A percentile compares a stretch with the other conserved stretches of the same genome.
These are phyloP conservation scores for Pollicipes pollicipes DNA, from an alignment of 1,140 invertebrate species.

Conservation along the genomic window DNA sequence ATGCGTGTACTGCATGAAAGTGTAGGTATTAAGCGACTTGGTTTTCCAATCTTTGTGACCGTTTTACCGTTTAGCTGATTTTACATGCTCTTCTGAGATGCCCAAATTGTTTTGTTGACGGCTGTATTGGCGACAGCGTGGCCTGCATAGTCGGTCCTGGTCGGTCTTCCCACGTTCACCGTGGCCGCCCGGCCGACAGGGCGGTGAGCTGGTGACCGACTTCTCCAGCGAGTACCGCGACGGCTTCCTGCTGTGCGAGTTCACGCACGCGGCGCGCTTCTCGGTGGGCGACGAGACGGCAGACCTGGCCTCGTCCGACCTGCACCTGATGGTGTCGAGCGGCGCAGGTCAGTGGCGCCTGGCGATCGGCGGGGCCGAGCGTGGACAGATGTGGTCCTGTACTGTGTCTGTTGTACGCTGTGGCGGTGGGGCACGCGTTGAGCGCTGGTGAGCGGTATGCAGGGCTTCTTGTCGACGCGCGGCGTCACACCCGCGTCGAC, in stretches of 20 bases:
- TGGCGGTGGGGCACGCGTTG: slow-evolving; percentile 3
- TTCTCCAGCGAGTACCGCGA: slow-evolving; percentile 42
- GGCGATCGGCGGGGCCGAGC: slow-evolving; percentile 6
- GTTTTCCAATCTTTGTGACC: too few relatives aligned
- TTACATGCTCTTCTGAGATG: too few relatives aligned
- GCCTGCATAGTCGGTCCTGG: too few relatives aligned
- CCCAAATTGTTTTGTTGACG: too few relatives aligned
- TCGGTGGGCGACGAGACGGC: slow-evolving; percentile 41
- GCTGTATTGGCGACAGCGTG: too few relatives aligned
- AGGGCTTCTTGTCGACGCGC: slow-evolving; percentile 24
- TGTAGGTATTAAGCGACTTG: too few relatives aligned
- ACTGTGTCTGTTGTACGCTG: slow-evolving; percentile 29
- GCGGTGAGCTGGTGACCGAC: slow-evolving; percentile 37
- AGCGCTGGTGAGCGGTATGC: too few relatives aligned
- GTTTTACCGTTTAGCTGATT: too few relatives aligned
- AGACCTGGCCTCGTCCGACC: slow-evolving; percentile 49
- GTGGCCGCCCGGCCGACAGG: slow-evolving; percentile 13
- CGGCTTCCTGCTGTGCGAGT: slow-evolving; percentile 51
- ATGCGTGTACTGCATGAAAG: too few relatives aligned
- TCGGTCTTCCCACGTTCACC: not conserved
- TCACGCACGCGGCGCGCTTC: slow-evolving; percentile 40
- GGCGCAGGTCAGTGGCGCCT: slow-evolving; percentile 29
- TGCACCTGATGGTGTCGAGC: slow-evolving; percentile 52
- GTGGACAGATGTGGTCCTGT: too few relatives aligned
- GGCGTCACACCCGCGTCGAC: slow-evolving; percentile 12